Conservation (phyloP, 2,888 invertebrate species). For the Erebia aethiops region DNA sequence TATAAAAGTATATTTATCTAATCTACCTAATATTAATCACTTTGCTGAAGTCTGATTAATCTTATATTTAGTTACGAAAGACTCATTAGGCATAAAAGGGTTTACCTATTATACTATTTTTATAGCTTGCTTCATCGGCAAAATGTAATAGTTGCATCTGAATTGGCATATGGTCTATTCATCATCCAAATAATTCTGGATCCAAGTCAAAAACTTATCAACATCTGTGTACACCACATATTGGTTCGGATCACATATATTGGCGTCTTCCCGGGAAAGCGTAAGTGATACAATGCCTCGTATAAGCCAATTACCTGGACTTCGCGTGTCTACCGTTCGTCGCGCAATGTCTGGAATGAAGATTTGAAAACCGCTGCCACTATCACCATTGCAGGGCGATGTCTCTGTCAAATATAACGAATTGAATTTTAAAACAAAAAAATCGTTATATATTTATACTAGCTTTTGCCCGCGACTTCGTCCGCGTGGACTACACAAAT, state of each 20-base stretch:
- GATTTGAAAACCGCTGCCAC: conserved; percentile 75
- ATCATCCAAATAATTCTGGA: conserved; percentile 35
- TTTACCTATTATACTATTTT: too few species aligned
- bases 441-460: too few species aligned
- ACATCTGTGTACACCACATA: conserved; percentile 75
- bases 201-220: conserved; percentile 55
- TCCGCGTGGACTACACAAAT: too few species aligned
- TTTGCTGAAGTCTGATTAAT: too few species aligned
- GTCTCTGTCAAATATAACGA: conserved; percentile 52
- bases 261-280: conserved; percentile 45
- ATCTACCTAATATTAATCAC: too few species aligned
- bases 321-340: conserved; percentile 38
- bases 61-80: too few species aligned
- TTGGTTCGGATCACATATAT: conserved; percentile 67
- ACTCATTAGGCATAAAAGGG: too few species aligned
- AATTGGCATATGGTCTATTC: background rate
- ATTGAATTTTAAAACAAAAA: too few species aligned
- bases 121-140: background rate
- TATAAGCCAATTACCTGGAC: conserved; percentile 54
- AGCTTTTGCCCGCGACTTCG: too few species aligned
- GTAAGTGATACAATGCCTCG: conserved; percentile 58
- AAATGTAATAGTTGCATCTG: background rate
- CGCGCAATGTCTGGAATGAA: conserved; percentile 53
- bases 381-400: conserved; percentile 79
- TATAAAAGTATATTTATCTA: too few species aligned